These are phyloP conservation scores for Hemicordylus capensis DNA, from an alignment of 2,113 vertebrate genomes.

Conservation along the genomic window DNA sequence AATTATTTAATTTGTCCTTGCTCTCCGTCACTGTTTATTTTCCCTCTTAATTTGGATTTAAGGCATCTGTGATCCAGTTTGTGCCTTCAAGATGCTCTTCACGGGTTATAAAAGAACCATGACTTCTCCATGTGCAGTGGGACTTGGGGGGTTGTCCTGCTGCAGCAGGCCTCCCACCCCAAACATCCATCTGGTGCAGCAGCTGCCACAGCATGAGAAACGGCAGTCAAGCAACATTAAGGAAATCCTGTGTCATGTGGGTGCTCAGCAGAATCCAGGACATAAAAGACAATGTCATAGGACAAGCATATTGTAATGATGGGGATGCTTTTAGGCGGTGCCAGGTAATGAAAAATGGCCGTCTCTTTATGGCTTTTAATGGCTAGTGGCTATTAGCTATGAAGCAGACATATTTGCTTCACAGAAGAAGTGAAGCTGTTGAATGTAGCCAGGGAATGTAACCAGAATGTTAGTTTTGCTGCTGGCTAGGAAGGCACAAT, in stretches of 20 bases:
- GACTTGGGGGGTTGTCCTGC: not conserved
- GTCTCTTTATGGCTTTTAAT: not conserved
- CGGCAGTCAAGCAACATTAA: not conserved
- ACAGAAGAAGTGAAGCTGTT: not conserved
- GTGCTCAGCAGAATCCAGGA: not conserved
- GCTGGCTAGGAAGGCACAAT: not conserved
- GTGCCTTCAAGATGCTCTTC: not conserved
- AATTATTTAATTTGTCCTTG: not conserved
- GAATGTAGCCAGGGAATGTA: not conserved
- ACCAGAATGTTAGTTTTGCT: not conserved
- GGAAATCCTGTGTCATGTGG: not conserved
- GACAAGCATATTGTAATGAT: not conserved
- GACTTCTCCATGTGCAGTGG: not conserved
- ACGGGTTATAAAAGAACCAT: not conserved
- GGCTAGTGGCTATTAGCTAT: not conserved
- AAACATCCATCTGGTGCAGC: not conserved
- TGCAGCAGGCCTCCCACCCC: too few relatives aligned
- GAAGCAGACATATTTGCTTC: not conserved
- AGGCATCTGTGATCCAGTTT: not conserved
- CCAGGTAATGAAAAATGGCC: not conserved
- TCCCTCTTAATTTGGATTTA: constrained; percentile 6
- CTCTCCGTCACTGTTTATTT: not conserved
- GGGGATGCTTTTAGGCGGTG: not conserved
- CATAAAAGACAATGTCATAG: not conserved
- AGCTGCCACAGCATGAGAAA: not conserved